phyloP scores from a whole-genome alignment of 2,797 vertebrate species.

The Thripadectes ignobilis region DNA sequence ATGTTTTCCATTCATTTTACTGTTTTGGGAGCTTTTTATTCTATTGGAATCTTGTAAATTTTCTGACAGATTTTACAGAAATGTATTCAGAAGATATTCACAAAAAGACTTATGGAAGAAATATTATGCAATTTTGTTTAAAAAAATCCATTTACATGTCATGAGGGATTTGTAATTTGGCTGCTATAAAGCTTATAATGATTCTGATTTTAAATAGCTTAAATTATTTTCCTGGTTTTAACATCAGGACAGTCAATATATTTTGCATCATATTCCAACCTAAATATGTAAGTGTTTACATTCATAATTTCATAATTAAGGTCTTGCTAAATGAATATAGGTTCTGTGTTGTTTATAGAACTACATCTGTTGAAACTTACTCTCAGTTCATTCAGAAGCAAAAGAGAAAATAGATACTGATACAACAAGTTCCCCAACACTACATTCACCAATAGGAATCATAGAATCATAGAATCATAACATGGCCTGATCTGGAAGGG shows the following conservation, averaged over 20 bases:
- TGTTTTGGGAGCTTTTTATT: neutral
- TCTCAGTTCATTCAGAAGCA: neutral
- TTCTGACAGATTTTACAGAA: neutral
- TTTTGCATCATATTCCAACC: neutral
- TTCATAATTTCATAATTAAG: neutral
- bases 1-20: neutral
- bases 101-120: neutral
- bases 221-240: neutral
- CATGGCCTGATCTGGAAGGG: fast-evolving
- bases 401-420: neutral
- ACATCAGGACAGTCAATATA: neutral
- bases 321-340: neutral
- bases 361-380: neutral
- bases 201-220: neutral
- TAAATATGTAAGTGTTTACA: neutral
- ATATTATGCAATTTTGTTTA: neutral
- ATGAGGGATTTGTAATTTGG: neutral
- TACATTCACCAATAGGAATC: neutral
- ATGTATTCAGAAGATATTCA: neutral
- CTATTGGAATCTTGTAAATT: neutral
- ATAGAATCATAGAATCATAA: neutral
- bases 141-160: neutral
- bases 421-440: neutral
- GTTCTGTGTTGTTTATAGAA: neutral
- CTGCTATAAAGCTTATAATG: neutral